Evolutionary conservation across 2,797 vertebrate genomes (phyloP), one percentile per base, ranked within the genome.

Genomic region (Dromococcyx pavoninus): DNA sequence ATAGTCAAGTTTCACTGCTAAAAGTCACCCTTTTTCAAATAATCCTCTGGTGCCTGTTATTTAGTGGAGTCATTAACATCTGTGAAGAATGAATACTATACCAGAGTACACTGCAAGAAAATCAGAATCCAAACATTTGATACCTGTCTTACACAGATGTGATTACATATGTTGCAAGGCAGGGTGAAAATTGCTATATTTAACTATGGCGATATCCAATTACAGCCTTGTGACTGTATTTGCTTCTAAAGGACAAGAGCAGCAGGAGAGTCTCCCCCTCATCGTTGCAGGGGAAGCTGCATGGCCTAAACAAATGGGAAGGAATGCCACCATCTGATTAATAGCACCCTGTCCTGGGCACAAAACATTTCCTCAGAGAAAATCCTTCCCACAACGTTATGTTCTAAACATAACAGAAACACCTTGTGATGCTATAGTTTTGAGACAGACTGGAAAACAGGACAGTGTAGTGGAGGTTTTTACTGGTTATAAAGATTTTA

Each of bases 251-350:
- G 53, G 44, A 71, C 12, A 74, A 15, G 13, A 43, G 53, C 41
- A 89, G 50, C 60, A 79, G 56, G 35, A 85, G 8, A 85, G 28
- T 67, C 11, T 79, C 71, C 48, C 28, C 25, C 56, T 75, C 64
- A 92, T 25, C 13, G 19, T 48, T n/a, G 30, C 24, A 43, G 56
- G 22, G 19, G 51, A 86, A 94, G 33, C 4, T 21, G 25, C 28
- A 6, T 1, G 5, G n/a, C 41, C 35, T 10, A 73, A 53, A 62
- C 17, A n/a, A 30, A 8, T 0, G 1, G 12, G 32, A 56, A 69
- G 48, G 8, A 70, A 43, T 22, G 56, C 12, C 28, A 51, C 11
- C 32, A 61, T 57, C 61, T 88, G 67, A 89, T 50, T 70, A 35
- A n/a, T 23, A 67, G 27, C 51, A 76, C 17, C 30, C 60, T 91